phyloP scores from a whole-genome alignment of 2,888 invertebrate species.

The Anoplius nigerrimus region DNA sequence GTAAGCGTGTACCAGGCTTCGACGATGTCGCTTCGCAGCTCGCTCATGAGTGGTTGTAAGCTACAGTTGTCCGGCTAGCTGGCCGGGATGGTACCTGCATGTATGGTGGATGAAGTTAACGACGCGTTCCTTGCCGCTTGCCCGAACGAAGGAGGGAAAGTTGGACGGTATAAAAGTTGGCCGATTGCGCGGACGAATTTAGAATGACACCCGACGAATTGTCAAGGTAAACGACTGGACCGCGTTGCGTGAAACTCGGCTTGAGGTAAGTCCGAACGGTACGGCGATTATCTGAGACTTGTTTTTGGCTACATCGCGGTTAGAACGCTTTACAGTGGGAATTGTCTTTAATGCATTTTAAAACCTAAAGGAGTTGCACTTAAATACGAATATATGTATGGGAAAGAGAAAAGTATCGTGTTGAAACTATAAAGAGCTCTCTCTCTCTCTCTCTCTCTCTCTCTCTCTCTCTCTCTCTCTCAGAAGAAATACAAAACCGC shows the following conservation, averaged over 20 bases:
- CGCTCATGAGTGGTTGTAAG: constrained; percentile 33
- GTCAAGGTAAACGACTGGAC: too few relatives aligned
- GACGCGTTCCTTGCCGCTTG: constrained; percentile 20
- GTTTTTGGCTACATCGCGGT: too few relatives aligned
- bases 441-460: constrained; percentile 8
- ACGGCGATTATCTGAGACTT: too few relatives aligned
- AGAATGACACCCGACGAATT: not conserved
- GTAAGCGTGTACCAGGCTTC: constrained; percentile 12
- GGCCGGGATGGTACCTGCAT: not conserved
- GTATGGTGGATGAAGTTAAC: constrained; percentile 31
- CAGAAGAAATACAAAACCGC: not conserved
- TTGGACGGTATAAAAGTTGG: not conserved
- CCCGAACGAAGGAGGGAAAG: not conserved
- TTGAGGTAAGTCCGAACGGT: too few relatives aligned
- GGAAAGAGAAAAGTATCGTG: too few relatives aligned
- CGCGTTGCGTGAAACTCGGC: too few relatives aligned
- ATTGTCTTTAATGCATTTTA: too few relatives aligned
- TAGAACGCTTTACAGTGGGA: too few relatives aligned
- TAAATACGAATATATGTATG: too few relatives aligned
- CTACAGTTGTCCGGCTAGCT: not conserved
- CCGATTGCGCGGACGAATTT: too few relatives aligned
- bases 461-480: not conserved
- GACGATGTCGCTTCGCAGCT: constrained; percentile 24
- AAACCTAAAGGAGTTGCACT: too few relatives aligned
- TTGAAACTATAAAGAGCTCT: not conserved